phyloP scores from a whole-genome alignment of 2,888 invertebrate genomes.

The Archips xylosteana region DNA sequence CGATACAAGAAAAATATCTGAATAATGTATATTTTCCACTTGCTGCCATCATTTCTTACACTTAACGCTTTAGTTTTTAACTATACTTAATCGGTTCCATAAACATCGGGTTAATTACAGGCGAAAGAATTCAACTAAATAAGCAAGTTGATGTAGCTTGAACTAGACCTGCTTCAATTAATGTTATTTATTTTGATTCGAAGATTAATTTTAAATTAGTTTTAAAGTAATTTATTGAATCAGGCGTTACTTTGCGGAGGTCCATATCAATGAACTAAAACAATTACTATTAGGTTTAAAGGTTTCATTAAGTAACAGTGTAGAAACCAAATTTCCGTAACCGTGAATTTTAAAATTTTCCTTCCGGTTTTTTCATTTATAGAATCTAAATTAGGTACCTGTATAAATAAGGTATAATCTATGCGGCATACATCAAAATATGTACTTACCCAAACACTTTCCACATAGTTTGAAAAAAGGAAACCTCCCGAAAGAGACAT shows the following conservation, averaged over 20 bases:
- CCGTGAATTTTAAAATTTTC: no score
- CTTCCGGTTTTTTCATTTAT: no score
- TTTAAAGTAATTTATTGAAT: no score
- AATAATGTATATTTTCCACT: constrained; percentile 71
- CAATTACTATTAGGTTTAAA: no score
- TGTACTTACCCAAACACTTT: constrained; percentile 81
- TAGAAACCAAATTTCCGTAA: no score
- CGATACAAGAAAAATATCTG: constrained; percentile 71
- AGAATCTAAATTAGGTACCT: not conserved
- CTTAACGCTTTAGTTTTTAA: constrained; percentile 57
- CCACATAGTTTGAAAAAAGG: constrained; percentile 77
- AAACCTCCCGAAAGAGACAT: constrained; percentile 81
- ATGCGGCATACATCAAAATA: not conserved
- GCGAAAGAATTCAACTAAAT: constrained; percentile 16
- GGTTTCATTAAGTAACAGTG: no score
- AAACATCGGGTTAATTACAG: constrained; percentile 28
- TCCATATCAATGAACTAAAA: no score
- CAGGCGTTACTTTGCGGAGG: no score
- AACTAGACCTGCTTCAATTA: not conserved
- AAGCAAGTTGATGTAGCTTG: not conserved
- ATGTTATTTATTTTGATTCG: no score
- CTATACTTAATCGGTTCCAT: constrained; percentile 41
- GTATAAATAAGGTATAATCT: not conserved
- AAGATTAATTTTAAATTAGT: no score
- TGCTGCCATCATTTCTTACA: constrained; percentile 61